Evolutionary conservation across 2,113 vertebrate genomes (phyloP).

Genomic region (Oreochromis tanganicae): DNA sequence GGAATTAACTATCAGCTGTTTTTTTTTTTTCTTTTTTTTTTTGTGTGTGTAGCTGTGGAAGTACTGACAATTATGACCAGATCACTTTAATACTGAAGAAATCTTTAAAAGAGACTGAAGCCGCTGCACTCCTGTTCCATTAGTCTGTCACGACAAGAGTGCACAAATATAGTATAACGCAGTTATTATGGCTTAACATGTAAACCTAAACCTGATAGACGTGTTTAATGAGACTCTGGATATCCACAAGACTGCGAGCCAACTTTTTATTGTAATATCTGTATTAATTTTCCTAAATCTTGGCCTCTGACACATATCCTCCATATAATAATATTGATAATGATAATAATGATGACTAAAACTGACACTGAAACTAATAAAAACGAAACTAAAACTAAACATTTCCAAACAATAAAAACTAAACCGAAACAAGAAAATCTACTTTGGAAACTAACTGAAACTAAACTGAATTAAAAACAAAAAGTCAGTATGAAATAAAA

Average conservation of each 20-base stretch:
- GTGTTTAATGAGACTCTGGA: background rate
- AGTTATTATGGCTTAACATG: background rate
- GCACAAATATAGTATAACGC: background rate
- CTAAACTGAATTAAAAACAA: background rate
- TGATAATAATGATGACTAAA: background rate
- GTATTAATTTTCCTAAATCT: background rate
- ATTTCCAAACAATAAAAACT: background rate
- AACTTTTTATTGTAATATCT: background rate
- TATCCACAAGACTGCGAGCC: background rate
- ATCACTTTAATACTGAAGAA: background rate
- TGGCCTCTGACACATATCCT: background rate
- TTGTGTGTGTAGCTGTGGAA: background rate
- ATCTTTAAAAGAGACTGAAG: background rate
- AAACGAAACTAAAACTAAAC: background rate
- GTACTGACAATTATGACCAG: background rate
- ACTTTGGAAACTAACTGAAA: background rate
- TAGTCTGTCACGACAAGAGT: rapidly evolving
- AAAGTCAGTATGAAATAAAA: background rate
- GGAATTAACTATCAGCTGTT: background rate
- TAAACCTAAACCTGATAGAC: background rate
- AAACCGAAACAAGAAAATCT: background rate
- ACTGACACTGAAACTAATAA: background rate
- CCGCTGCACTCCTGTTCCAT: background rate
- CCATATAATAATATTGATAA: background rate
- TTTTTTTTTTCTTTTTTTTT: rapidly evolving